Base-by-base conservation (phyloP, 2,888 invertebrate species). In the Byasa hedistus region DNA sequence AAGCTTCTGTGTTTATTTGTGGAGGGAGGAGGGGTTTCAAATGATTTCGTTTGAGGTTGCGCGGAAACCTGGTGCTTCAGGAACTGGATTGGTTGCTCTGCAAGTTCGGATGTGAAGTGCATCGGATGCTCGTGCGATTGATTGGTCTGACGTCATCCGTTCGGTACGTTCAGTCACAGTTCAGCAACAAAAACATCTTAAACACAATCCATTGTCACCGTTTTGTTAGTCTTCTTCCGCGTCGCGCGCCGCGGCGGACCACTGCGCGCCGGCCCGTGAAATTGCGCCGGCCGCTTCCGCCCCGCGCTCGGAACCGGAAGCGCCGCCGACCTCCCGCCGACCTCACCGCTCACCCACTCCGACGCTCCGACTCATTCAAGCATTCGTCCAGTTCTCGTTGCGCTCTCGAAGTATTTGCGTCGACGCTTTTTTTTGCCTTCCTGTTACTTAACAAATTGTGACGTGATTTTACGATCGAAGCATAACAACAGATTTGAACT, bases 231-330 rank as follows among this genome's bases (percentile, higher is more conserved):
- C 7, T 48, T 48, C 17, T 48, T 15, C 12, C 15, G 5, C 19
- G 19, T 48, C 15, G 39, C 39, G 39, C 39, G 5, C 17, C 17
- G 48, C 48, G 4, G 15, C 19, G 54, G 57, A 17, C 23, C 32
- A 48, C 48, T 51, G 19, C 32, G 23, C 36, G 17, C 32, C 17
- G 51, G 23, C n/a, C 48, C 57, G 22, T 55, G 55, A 56, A 65
- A 59, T 65, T 60, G 32, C 22, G 23, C 32, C 36, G 27, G 21
- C 21, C 55, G 56, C 48, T 65, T 61, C 65, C 65, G 60, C 27
- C 17, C 56, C 56, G 59, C 12, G 54, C 3, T 51, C 65, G 65
- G 61, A 65, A 61, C 36, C 23, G 65, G 65, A 65, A 65, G 61
- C 51, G 22, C 5, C 21, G 24, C 15, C 44, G 19, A 21, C 5